Conservation (phyloP, 2,113 vertebrate species). For the Diadophis punctatus region DNA sequence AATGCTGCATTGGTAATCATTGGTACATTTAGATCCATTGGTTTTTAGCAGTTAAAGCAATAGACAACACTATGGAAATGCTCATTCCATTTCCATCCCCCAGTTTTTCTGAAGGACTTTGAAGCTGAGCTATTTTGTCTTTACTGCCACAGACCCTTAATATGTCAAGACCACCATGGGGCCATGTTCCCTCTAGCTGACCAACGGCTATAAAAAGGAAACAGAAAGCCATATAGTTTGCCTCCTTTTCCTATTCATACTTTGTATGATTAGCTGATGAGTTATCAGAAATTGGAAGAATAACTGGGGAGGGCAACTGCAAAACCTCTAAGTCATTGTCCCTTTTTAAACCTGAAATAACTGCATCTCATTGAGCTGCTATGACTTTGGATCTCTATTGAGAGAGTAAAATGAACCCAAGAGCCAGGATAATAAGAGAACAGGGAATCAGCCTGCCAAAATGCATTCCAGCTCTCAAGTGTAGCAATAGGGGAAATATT, state of each 20-base stretch:
- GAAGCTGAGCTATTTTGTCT: not conserved
- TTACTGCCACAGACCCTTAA: not conserved
- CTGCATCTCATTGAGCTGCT: not conserved
- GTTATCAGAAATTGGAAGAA: not conserved
- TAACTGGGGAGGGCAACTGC: not conserved
- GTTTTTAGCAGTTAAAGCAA: not conserved
- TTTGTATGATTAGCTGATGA: not conserved
- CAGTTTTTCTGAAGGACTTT: not conserved
- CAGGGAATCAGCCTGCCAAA: not conserved
- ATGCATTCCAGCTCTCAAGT: not conserved
- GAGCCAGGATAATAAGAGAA: not conserved
- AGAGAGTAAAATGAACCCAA: not conserved
- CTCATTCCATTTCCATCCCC: not conserved
- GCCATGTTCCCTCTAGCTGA: not conserved
- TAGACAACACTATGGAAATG: not conserved
- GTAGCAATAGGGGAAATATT: not conserved
- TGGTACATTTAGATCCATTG: not conserved
- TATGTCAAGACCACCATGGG: not conserved
- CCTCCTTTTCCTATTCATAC: not conserved
- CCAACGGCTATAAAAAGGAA: not conserved
- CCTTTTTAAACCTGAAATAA: not conserved
- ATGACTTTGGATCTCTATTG: not conserved
- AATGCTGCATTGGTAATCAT: not conserved
- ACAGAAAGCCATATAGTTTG: not conserved
- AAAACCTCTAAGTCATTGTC: not conserved